These are phyloP conservation scores for Asbolus verrucosus DNA, from an alignment of 1,140 invertebrate genomes.

Conservation along the genomic window DNA sequence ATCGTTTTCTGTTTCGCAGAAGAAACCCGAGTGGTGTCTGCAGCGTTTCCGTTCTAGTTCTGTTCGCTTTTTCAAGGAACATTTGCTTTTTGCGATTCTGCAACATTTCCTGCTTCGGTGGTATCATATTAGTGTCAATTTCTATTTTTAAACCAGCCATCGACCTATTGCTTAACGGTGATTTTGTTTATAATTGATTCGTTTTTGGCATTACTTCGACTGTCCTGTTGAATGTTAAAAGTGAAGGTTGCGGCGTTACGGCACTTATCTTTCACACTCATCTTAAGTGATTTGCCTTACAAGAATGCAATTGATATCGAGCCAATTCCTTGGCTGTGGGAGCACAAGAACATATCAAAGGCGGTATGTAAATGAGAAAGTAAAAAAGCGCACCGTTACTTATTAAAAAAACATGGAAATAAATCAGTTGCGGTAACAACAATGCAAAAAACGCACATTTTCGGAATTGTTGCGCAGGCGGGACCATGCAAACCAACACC, in stretches of 20 bases:
- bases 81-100: slow-evolving; percentile 3
- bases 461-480: no score
- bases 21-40: neutral
- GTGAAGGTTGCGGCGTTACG: slow-evolving; percentile 11
- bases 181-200: slow-evolving; percentile 15
- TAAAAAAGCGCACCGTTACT: slow-evolving; percentile 6
- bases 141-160: neutral
- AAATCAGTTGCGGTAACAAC: neutral
- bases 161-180: slow-evolving; percentile 6
- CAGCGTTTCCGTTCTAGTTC: slow-evolving; percentile 19
- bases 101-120: neutral
- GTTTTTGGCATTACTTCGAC: neutral
- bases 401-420: neutral
- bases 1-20: slow-evolving; percentile 26
- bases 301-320: slow-evolving; percentile 2
- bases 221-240: slow-evolving; percentile 2
- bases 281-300: no score
- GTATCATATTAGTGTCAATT: no score
- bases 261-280: slow-evolving; percentile 19
- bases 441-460: neutral
- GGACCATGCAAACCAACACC: no score
- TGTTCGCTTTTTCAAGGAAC: neutral
- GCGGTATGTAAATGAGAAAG: slow-evolving; percentile 23
- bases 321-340: neutral
- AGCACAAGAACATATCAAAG: neutral